A percentile compares a stretch with the other conserved stretches of the same genome.
These are phyloP conservation scores for Drosophila kambysellisi DNA, from an alignment of 2,888 invertebrate species.

Conservation along the genomic window DNA sequence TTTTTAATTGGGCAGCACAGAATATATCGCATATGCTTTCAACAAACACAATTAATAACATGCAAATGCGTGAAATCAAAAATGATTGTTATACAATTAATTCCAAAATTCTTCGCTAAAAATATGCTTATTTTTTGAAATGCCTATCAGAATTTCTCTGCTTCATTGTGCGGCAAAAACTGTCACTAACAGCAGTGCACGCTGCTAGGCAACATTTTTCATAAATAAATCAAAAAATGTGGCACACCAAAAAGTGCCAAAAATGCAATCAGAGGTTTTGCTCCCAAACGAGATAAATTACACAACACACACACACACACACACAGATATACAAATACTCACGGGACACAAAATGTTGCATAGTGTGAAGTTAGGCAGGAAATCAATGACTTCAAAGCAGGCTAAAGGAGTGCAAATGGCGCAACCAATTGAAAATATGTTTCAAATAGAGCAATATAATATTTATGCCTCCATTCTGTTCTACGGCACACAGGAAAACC, in stretches of 20 bases:
- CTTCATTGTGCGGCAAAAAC: slow-evolving; percentile 27
- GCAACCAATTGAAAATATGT: neutral
- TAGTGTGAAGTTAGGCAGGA: slow-evolving; percentile 32
- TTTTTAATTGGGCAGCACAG: neutral
- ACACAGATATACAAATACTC: slow-evolving; percentile 10
- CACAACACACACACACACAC: slow-evolving; percentile 20
- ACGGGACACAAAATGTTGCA: slow-evolving; percentile 48
- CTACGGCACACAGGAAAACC: slow-evolving; percentile 88
- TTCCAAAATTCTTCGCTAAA: no score
- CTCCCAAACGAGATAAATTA: slow-evolving; percentile 65
- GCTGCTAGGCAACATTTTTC: slow-evolving; percentile 3
- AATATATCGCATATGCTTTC: neutral
- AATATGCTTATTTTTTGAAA: neutral
- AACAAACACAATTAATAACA: slow-evolving; percentile 28
- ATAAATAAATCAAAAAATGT: slow-evolving; percentile 22
- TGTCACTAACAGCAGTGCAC: slow-evolving; percentile 43
- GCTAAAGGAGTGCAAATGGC: slow-evolving; percentile 52
- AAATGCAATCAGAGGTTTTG: slow-evolving; percentile 68
- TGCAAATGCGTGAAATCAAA: neutral
- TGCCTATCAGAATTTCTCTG: slow-evolving; percentile 2
- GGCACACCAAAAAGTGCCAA: slow-evolving; percentile 41
- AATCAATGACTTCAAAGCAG: slow-evolving; percentile 63
- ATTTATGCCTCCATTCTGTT: slow-evolving; percentile 28
- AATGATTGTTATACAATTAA: neutral
- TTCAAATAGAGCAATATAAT: slow-evolving; percentile 31